Percentiles rank a stretch among this genome's conserved stretches.
Conservation (phyloP, 2,113 vertebrate genomes). For the Pangasianodon gigas region DNA sequence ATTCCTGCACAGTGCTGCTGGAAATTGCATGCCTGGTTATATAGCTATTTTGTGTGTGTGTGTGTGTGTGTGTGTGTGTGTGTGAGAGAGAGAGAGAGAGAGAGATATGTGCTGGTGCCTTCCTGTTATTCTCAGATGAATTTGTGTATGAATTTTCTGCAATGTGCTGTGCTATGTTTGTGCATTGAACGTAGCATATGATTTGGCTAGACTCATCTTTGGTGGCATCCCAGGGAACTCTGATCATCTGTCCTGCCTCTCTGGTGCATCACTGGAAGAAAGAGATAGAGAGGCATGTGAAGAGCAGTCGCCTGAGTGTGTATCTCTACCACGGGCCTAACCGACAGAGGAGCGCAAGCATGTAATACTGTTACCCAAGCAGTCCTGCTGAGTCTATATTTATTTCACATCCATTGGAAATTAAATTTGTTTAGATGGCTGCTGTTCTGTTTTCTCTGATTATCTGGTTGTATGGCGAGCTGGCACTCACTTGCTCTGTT, state of each 20-base stretch:
- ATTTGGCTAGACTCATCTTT: slow-evolving; percentile 71
- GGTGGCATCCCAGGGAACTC: slow-evolving; percentile 75
- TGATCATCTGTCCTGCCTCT: slow-evolving; percentile 94
- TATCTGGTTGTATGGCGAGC: neutral
- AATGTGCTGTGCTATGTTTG: neutral
- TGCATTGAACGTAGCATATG: neutral
- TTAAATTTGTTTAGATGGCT: neutral
- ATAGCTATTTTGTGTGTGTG: neutral
- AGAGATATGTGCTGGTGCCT: neutral
- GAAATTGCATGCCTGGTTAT: neutral
- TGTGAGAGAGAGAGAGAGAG: too few relatives aligned
- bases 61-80: neutral
- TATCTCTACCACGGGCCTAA: slow-evolving; percentile 89
- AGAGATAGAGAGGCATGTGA: slow-evolving; percentile 83
- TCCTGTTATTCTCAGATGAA: neutral
- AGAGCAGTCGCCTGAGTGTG: slow-evolving; percentile 72
- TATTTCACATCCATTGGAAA: neutral
- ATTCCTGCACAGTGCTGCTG: neutral
- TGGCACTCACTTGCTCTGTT: neutral
- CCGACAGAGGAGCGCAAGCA: slow-evolving; percentile 73
- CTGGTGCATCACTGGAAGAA: slow-evolving; percentile 96
- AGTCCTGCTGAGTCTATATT: neutral
- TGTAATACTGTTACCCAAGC: slow-evolving; percentile 72
- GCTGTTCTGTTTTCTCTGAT: neutral
- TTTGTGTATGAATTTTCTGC: neutral